These are phyloP conservation scores for Apotomis betuletana DNA, from an alignment of 2,888 invertebrate genomes.

Conservation along the genomic window DNA sequence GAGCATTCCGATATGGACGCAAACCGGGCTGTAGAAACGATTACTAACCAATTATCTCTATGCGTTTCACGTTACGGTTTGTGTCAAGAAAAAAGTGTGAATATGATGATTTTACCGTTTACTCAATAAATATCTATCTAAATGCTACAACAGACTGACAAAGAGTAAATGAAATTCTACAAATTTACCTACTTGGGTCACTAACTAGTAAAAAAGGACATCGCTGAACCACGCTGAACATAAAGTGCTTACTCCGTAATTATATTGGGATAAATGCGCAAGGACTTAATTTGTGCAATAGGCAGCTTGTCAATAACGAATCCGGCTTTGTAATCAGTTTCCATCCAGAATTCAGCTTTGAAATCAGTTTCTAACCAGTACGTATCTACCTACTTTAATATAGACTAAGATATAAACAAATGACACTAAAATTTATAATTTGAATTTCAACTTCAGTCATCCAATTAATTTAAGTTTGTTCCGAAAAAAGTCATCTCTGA, in stretches of 20 bases:
- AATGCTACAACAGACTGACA: no score
- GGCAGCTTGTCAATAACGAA: constrained; percentile 29
- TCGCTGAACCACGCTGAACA: no score
- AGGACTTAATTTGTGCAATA: constrained; percentile 13
- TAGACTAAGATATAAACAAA: not conserved
- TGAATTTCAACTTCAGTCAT: not conserved
- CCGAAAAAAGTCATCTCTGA: not conserved
- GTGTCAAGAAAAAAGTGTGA: constrained; percentile 4
- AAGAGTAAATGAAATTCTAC: no score
- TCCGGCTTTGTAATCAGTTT: not conserved
- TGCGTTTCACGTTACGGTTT: constrained; percentile 44
- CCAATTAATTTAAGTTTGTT: not conserved
- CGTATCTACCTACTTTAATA: no score
- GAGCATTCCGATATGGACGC: constrained; percentile 56
- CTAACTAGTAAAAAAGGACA: no score
- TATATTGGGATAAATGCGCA: not conserved
- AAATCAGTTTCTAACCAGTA: no score
- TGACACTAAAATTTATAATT: not conserved
- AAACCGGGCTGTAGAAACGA: constrained; percentile 55
- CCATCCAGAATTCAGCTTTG: no score
- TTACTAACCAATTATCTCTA: constrained; percentile 55
- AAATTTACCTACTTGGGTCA: no score
- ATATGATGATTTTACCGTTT: not conserved
- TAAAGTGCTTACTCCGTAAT: no score
- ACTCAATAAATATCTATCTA: no score